These are phyloP conservation scores for Oplegnathus fasciatus DNA, from an alignment of 2,113 vertebrate species.

Conservation along the genomic window DNA sequence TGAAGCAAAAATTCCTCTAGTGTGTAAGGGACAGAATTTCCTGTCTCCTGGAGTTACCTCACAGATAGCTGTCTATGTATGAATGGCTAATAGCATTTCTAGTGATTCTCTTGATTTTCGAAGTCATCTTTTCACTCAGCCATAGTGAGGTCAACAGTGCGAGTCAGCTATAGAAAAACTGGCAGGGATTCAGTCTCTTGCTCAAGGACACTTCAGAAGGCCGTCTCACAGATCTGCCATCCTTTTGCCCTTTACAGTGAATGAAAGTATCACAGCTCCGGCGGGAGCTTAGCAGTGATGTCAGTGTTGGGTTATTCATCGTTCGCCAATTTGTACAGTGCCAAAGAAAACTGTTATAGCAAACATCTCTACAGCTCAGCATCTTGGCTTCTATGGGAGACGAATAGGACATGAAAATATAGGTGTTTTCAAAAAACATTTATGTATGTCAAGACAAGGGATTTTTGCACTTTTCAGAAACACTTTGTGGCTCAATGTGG, in stretches of 20 bases:
- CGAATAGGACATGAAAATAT: neutral
- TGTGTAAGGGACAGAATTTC: neutral
- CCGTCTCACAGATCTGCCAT: slow-evolving; percentile 3
- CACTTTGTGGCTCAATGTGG: slow-evolving; percentile 30
- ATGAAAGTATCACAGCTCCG: slow-evolving; percentile 39
- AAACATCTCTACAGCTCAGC: slow-evolving; percentile 21
- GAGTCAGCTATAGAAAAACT: neutral
- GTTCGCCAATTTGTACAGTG: slow-evolving; percentile 19
- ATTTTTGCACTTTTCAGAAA: slow-evolving; percentile 26
- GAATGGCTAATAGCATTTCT: neutral
- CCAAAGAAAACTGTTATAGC: slow-evolving; percentile 34
- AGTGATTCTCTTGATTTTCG: neutral
- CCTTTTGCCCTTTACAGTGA: slow-evolving; percentile 35
- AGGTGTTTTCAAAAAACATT: neutral
- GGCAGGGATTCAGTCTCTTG: slow-evolving; percentile 23
- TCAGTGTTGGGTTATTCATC: slow-evolving; percentile 51
- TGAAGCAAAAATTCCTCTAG: neutral
- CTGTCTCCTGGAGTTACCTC: neutral
- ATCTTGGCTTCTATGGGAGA: neutral
- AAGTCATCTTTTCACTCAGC: slow-evolving; percentile 23
- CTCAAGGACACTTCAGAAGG: slow-evolving; percentile 47
- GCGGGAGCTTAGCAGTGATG: slow-evolving; percentile 32
- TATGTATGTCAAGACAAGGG: neutral
- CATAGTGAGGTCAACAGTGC: neutral
- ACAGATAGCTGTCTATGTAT: neutral